Evolutionary conservation across 2,888 invertebrate genomes (phyloP), one percentile per base, ranked within the genome.

Genomic region (Drosophila melanocephala): DNA sequence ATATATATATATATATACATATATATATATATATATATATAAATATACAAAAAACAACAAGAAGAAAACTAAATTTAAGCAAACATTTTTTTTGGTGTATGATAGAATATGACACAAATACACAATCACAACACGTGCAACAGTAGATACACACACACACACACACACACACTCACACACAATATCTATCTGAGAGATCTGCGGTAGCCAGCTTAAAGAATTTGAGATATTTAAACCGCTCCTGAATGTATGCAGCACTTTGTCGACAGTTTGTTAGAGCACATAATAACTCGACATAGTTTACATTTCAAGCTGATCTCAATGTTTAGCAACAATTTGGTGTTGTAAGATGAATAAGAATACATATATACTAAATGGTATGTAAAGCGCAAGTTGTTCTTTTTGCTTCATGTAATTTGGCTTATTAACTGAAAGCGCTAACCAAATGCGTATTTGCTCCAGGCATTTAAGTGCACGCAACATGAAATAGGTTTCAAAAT

Each of bases 31-130:
- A 35, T 5, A 35, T 42, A 67, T 3, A 52, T 26, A 50, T 5
- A 71, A 66, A 44, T 22, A 58, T 55, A 56, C 56, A 58, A 47
- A 64, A 44, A 60, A 30, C 67, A 55, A 53, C 52, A 53, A 51
- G 28, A 63, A 53, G 6, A 42, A 53, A 68, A 50, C 30, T 42
- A 50, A 37, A 63, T 59, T 10, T 77, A 65, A 79, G 65, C 60
- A 42, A 73, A 39, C 10, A 53, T 57, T 81, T 81, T 79, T 81
- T 84, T 81, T 72, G 84, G 84, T 84, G 87, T 84, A 87, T 81
- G 42, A 81, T 87, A 84, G 82, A 71, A 67, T 75, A 75, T 55
- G 59, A 82, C 69, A 82, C 75, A 57, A 65, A 59, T 33, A 37
- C 33, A 37, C 35, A 52, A 56, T 51, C 32, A 76, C 47, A 57